Percentiles rank a stretch among this genome's conserved stretches.
phyloP scores from a whole-genome alignment of 2,113 vertebrate genomes.

The Telmatochromis bifrenatus region DNA sequence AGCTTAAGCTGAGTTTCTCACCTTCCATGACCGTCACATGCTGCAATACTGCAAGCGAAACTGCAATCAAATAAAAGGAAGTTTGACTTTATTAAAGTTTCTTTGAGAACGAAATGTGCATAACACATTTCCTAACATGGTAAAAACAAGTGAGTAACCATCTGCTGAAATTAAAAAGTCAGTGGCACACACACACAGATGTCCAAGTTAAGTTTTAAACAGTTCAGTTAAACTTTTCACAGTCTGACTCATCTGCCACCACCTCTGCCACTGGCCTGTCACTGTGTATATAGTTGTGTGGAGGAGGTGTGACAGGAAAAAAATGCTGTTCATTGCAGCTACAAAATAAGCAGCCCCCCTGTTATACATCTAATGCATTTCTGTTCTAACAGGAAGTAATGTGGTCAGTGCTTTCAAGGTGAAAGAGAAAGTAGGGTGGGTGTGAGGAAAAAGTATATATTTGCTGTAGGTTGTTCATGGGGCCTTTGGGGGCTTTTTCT shows the following conservation, averaged over 20 bases:
- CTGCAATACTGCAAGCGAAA: constrained; percentile 9
- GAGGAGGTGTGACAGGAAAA: neutral
- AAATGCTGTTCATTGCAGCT: neutral
- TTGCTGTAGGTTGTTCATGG: neutral
- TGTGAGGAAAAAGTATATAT: neutral
- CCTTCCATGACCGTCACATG: constrained; percentile 46
- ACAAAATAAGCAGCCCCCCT: neutral
- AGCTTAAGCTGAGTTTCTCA: constrained; percentile 46
- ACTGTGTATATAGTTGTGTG: neutral
- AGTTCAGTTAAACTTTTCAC: neutral
- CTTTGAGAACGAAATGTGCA: neutral
- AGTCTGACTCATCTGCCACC: constrained; percentile 8
- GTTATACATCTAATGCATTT: neutral
- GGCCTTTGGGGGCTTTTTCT: neutral
- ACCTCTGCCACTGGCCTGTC: neutral
- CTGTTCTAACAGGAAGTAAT: constrained; percentile 39
- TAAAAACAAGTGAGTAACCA: neutral
- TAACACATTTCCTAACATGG: neutral
- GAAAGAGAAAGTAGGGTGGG: constrained; percentile 29
- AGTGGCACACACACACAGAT: neutral
- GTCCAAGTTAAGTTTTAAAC: neutral
- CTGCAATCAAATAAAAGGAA: constrained; percentile 12
- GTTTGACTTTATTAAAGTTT: neutral
- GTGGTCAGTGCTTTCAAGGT: constrained; percentile 14
- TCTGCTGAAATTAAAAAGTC: neutral